phyloP scores from a whole-genome alignment of 1,140 invertebrate species.

The Odontomachus brunneus region DNA sequence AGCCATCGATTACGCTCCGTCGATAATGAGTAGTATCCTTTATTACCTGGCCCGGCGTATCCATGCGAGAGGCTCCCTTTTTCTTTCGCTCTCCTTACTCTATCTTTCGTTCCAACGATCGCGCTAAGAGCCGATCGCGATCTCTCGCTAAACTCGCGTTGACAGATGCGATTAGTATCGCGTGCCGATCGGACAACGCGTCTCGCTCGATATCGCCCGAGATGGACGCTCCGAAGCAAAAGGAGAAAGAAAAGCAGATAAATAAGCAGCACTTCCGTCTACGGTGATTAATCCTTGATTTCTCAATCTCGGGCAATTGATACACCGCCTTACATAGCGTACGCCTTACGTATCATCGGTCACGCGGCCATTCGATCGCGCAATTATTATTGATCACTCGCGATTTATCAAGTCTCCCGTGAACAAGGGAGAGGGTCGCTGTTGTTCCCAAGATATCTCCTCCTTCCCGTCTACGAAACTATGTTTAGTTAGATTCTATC shows the following conservation, averaged over 20 bases:
- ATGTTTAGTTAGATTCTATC: not conserved
- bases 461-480: too few relatives aligned
- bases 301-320: not conserved
- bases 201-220: too few relatives aligned
- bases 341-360: not conserved
- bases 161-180: too few relatives aligned
- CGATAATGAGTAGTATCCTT: constrained; percentile 45
- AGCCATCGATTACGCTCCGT: constrained; percentile 48
- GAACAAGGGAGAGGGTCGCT: not conserved
- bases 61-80: constrained; percentile 11
- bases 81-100: constrained; percentile 4
- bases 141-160: too few relatives aligned
- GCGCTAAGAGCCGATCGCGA: too few relatives aligned
- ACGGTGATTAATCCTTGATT: constrained; percentile 18
- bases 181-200: too few relatives aligned
- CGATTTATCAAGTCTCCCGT: not conserved
- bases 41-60: constrained; percentile 15
- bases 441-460: not conserved
- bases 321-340: not conserved
- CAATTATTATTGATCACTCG: constrained; percentile 21
- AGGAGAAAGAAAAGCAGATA: too few relatives aligned
- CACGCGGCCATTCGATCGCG: not conserved
- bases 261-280: too few relatives aligned
- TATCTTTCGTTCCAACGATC: not conserved
- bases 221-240: too few relatives aligned